Base-by-base conservation (phyloP, 92 coral and sea anemone species). In the Parazoanthus darwini region DNA sequence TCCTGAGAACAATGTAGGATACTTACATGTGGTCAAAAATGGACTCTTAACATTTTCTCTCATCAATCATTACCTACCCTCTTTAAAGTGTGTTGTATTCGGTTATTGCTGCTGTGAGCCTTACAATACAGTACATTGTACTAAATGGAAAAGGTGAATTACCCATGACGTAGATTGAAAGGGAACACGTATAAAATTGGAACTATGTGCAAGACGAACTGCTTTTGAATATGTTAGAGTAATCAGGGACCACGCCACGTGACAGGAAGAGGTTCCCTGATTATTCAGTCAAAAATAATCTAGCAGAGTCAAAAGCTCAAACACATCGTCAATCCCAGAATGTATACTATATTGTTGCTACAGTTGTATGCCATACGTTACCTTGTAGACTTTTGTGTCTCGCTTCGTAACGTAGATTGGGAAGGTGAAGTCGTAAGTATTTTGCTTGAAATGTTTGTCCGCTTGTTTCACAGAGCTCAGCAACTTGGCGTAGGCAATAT, bases 351-450 rank as follows among this genome's bases (percentile, higher is more conserved):
- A 18, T 63, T 18, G 70, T 63, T 13, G 1, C 26, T 20, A 18
- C 1, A 63, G 70, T 20, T 63, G 70, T 63, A 63, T 22, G 70
- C 18, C 22, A 39, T 7, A 11, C 14, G 16, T 38, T 67, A 84
- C 87, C 87, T 84, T 84, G 23, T 84, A 84, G 0, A 20, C 44
- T 1, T 84, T 9, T 43, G 87, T 84, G 78, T 71, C 39, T 77
- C 89, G 66, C 88, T 89, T 82, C 29, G 90, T 89, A 22, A 89
- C 90, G 89, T 95, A 95, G 50, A 95, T 91, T 4, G 98, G 98
- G 65, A 92, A 95, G 29, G 94, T 93, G 25, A 95, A 95, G 73
- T 95, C 98, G 58, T 93, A 90, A 33, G 70, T 86, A 46, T 92
- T 90, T 72, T 92, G 90, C 22, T 91, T 77, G 14, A 94, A 92